These are phyloP conservation scores for Mycogona germanica DNA, from an alignment of 2,888 invertebrate species.

Conservation along the genomic window DNA sequence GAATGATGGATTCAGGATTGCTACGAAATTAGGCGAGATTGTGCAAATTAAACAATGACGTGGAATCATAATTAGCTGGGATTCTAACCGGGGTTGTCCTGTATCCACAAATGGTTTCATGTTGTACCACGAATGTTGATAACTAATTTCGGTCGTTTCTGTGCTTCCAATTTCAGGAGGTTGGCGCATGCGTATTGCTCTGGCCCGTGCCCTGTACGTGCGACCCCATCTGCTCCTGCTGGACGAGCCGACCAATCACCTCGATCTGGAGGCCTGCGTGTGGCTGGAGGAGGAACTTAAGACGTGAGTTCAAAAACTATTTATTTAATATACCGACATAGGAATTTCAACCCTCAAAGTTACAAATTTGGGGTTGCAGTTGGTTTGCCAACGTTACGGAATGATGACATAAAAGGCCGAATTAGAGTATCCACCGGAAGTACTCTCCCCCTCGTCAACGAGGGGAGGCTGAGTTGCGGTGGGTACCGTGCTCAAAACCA, in stretches of 20 bases:
- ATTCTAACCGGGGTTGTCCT: background rate
- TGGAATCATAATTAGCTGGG: slow-evolving; percentile 5
- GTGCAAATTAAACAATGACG: background rate
- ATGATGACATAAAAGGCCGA: too few species aligned
- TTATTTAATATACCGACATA: too few species aligned
- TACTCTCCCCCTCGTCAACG: too few species aligned
- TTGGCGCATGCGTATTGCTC: slow-evolving; percentile 49
- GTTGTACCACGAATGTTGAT: too few species aligned
- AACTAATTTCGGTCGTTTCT: slow-evolving; percentile 1
- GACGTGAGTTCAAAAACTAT: slow-evolving; percentile 46
- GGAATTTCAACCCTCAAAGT: too few species aligned
- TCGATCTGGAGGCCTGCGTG: slow-evolving; percentile 88
- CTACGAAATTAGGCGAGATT: too few species aligned
- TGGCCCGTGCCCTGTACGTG: slow-evolving; percentile 44
- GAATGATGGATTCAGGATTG: too few species aligned
- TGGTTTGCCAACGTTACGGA: too few species aligned
- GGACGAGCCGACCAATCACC: slow-evolving; percentile 45
- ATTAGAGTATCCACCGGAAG: too few species aligned
- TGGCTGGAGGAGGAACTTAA: slow-evolving; percentile 98
- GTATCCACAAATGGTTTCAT: background rate
- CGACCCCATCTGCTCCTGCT: slow-evolving; percentile 44
- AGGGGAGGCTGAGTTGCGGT: too few species aligned
- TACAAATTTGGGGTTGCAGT: too few species aligned
- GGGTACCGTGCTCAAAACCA: too few species aligned
- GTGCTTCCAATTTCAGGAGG: slow-evolving; percentile 41